Percentiles rank a stretch among this genome's conserved stretches.
Conservation (phyloP, 1,140 invertebrate genomes). For the Charaxes varanes region DNA sequence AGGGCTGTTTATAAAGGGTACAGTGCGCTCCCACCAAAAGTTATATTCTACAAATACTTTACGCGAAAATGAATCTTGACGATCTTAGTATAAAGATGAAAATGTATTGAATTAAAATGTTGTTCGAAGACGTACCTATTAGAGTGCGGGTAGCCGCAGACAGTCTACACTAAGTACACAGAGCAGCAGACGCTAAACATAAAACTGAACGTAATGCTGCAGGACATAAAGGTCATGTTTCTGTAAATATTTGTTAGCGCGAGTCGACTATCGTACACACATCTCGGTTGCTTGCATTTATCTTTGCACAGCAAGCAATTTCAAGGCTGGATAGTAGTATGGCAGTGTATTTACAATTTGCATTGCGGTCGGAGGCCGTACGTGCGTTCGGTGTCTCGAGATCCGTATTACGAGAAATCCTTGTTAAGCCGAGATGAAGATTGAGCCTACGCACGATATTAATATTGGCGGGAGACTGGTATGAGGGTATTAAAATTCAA, state of each 20-base stretch:
- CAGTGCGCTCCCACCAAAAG: neutral
- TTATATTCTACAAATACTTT: slow-evolving; percentile 1
- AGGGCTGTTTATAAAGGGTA: slow-evolving; percentile 19
- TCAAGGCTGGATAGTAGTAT: slow-evolving; percentile 31
- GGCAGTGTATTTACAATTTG: slow-evolving; percentile 38
- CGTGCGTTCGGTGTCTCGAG: slow-evolving; percentile 31
- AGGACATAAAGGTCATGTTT: slow-evolving; percentile 7
- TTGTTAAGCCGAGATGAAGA: slow-evolving; percentile 23
- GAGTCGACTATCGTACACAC: slow-evolving; percentile 14
- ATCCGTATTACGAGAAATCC: slow-evolving; percentile 29
- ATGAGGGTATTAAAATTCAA: slow-evolving; percentile 33
- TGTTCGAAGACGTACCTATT: slow-evolving; percentile 15
- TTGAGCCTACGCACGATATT: slow-evolving; percentile 28
- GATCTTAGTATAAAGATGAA: neutral
- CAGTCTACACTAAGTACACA: slow-evolving; percentile 16
- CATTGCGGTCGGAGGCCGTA: slow-evolving; percentile 26
- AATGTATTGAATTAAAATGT: neutral
- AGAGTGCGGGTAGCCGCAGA: slow-evolving; percentile 19
- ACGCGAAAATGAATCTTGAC: slow-evolving; percentile 4
- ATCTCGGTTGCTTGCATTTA: slow-evolving; percentile 31
- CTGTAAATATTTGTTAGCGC: slow-evolving; percentile 5
- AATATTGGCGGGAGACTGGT: slow-evolving; percentile 21
- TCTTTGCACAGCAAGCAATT: slow-evolving; percentile 41
- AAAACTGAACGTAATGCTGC: slow-evolving; percentile 2
- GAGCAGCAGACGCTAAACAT: slow-evolving; percentile 1